Base-by-base conservation (phyloP, 2,113 vertebrate genomes). In the Leucopternis melanops region DNA sequence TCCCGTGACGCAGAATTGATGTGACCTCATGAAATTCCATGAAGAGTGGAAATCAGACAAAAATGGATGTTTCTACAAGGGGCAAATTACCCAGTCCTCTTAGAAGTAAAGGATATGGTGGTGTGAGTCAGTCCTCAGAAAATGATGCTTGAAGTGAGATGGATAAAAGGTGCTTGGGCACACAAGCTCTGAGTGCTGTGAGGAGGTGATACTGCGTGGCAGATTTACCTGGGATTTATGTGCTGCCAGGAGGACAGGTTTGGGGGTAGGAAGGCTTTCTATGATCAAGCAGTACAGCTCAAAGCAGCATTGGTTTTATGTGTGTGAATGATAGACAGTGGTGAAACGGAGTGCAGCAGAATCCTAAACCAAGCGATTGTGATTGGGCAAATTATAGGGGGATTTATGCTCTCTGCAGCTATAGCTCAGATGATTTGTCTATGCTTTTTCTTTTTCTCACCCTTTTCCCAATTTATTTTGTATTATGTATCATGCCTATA, bases 401-500 rank as follows among this genome's bases (percentile, higher is more conserved):
- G 34, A 86, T 94, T 95, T 94, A 62, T 87, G 58, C 49, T 84
- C n/a, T 45, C 7, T 81, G 55, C 73, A 81, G 81, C 66, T 82
- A 62, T 58, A 71, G 62, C 55, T 94, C 47, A 71, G 70, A 65
- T 86, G 66, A 91, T 91, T 90, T 79, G 38, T 34, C 55, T 91
- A 16, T 88, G 78, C 20, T 94, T 72, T 72, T 87, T 49, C 38
- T 79, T 81, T 73, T 61, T 38, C 71, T 88, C 81, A 73, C 74
- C 65, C 27, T 80, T 91, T 88, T 10, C 59, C 45, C n/a, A 55
- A 71, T 95, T 91, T 97, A 93, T 95, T 95, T 92, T 93, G 59
- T 95, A 63, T 77, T 91, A 88, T 83, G 67, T 87, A 97, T 91
- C 91, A 91, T 83, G 72, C 87, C 59, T 90, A 5, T 92, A 94